Conservation (phyloP, 2,113 vertebrate species). For the Coregonus clupeaformis region DNA sequence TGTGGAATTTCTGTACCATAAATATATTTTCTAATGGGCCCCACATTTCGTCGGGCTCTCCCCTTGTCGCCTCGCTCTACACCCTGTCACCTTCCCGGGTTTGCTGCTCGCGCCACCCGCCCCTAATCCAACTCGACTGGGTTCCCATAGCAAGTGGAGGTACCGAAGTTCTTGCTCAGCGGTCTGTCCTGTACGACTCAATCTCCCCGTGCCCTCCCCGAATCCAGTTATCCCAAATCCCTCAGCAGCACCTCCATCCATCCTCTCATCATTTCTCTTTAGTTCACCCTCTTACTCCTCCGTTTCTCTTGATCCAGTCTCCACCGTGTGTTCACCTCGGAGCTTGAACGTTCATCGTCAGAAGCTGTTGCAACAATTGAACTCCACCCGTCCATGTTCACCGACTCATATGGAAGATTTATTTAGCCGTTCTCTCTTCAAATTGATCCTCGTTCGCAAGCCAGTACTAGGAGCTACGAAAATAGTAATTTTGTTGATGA, state of each 20-base stretch:
- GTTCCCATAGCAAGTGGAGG: slow-evolving; percentile 87
- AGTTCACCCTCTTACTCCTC: slow-evolving; percentile 13
- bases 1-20: slow-evolving; percentile 73
- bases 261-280: slow-evolving; percentile 24
- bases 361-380: slow-evolving; percentile 56
- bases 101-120: slow-evolving; percentile 35
- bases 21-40: slow-evolving; percentile 84
- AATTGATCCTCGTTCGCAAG: slow-evolving; percentile 3
- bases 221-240: slow-evolving; percentile 70
- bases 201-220: slow-evolving; percentile 61
- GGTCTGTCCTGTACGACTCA: slow-evolving; percentile 64
- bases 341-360: slow-evolving; percentile 69
- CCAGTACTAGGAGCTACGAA: not conserved
- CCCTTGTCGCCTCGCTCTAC: slow-evolving; percentile 74
- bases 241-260: slow-evolving; percentile 41
- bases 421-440: slow-evolving; percentile 5
- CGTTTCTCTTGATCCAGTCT: slow-evolving; percentile 29
- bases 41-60: slow-evolving; percentile 74
- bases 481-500: slow-evolving; percentile 14
- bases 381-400: slow-evolving; percentile 70
- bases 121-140: slow-evolving; percentile 66
- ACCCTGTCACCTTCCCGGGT: slow-evolving; percentile 80
- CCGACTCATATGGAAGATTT: slow-evolving; percentile 26
- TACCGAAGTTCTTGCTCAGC: slow-evolving; percentile 78
- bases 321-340: slow-evolving; percentile 69